phyloP scores from a whole-genome alignment of 2,888 invertebrate genomes.

The Nephrotoma flavescens region DNA sequence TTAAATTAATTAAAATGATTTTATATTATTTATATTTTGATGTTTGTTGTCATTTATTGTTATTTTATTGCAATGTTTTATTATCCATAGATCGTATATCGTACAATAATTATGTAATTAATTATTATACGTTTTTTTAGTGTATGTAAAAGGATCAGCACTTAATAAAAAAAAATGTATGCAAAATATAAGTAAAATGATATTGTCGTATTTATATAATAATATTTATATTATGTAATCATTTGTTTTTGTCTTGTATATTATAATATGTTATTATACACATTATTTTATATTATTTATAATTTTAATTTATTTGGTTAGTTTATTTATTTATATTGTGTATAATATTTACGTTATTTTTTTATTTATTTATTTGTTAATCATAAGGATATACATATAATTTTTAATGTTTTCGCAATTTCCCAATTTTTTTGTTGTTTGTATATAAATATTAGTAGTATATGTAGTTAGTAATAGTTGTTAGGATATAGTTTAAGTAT shows the following conservation, averaged over 20 bases:
- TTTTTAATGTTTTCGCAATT: neutral
- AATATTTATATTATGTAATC: neutral
- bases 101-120: neutral
- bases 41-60: neutral
- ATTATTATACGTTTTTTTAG: neutral
- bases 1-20: neutral
- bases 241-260: neutral
- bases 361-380: neutral
- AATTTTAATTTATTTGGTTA: neutral
- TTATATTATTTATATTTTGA: neutral
- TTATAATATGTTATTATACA: neutral
- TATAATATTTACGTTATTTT: neutral
- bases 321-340: neutral
- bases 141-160: neutral
- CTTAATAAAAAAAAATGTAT: neutral
- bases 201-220: neutral
- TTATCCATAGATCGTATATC: neutral
- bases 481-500: neutral
- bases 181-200: neutral
- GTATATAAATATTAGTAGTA: neutral
- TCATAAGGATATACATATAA: neutral
- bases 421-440: neutral
- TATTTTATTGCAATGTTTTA: neutral
- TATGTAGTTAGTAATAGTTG: no score
- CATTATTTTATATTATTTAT: neutral